A percentile compares a stretch with the other conserved stretches of the same genome.
Evolutionary conservation across 2,797 vertebrate genomes (phyloP).

Genomic region (Gambelia wislizenii): DNA sequence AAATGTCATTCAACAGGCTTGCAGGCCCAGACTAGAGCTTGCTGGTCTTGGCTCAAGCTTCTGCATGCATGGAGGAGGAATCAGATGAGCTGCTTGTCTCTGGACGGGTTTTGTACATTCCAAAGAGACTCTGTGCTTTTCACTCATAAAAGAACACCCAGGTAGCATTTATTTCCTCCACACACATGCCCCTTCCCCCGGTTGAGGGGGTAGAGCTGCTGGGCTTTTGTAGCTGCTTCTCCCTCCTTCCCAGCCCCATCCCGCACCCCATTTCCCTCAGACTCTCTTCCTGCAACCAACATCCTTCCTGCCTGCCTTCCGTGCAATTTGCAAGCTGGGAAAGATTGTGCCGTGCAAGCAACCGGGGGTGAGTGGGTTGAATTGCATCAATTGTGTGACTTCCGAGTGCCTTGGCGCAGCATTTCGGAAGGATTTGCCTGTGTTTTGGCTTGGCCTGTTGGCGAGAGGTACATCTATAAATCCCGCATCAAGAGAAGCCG

Average conservation of each 20-base stretch:
- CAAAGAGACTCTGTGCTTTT: background rate
- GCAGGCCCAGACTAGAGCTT: too few relatives aligned
- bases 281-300: background rate
- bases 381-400: background rate
- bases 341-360: background rate
- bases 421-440: background rate
- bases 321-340: background rate
- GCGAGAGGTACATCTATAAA: background rate
- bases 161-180: background rate
- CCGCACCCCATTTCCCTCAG: background rate
- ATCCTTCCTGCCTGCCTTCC: background rate
- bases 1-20: background rate
- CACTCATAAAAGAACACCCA: background rate
- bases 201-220: background rate
- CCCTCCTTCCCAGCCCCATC: too few relatives aligned
- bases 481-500: background rate
- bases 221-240: background rate
- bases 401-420: background rate
- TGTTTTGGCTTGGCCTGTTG: too few relatives aligned
- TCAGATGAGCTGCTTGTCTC: background rate
- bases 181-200: background rate
- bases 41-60: background rate
- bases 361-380: too few relatives aligned
- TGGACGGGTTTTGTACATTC: background rate
- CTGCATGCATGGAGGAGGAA: too few relatives aligned